These are phyloP conservation scores for Myotis vivesi DNA, from an alignment of 2,797 vertebrate species.

Conservation along the genomic window DNA sequence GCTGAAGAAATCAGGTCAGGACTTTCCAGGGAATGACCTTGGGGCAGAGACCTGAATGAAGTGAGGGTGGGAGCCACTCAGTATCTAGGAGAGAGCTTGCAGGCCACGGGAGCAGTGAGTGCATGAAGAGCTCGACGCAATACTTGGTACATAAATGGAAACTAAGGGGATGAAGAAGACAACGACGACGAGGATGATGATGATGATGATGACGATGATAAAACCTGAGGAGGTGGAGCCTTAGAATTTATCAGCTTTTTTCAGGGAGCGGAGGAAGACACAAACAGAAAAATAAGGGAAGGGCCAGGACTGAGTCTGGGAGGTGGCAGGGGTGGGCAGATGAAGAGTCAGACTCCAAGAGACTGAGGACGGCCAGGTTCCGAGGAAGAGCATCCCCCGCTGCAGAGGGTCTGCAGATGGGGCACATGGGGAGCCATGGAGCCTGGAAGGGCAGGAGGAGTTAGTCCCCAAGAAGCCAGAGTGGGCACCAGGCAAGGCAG, in stretches of 20 bases:
- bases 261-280: not conserved
- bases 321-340: not conserved
- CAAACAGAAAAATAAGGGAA: not conserved
- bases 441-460: not conserved
- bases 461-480: not conserved
- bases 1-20: not conserved
- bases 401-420: not conserved
- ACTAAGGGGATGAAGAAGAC: too few species aligned
- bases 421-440: not conserved
- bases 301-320: not conserved
- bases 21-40: not conserved
- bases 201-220: not conserved
- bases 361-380: not conserved
- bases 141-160: not conserved
- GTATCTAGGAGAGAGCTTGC: not conserved
- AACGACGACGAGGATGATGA: fast-evolving
- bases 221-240: not conserved
- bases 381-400: not conserved
- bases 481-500: not conserved
- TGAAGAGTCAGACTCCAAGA: not conserved
- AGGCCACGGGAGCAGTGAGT: fast-evolving
- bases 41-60: not conserved
- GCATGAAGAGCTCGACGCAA: fast-evolving
- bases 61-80: not conserved
- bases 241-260: not conserved